phyloP scores from a whole-genome alignment of 2,797 vertebrate species.

The Momotus momota region DNA sequence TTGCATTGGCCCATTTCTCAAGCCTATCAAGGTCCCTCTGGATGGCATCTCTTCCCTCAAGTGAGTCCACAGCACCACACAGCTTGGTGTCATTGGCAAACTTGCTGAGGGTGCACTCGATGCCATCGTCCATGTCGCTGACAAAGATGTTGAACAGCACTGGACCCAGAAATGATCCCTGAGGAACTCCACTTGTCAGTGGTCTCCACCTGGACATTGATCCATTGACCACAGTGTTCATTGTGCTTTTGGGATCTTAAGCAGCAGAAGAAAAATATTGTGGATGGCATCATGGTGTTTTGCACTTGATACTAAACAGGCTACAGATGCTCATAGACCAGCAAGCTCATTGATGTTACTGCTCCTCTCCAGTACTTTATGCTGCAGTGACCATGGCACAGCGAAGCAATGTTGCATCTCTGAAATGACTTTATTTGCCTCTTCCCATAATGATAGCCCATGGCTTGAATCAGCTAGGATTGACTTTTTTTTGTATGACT shows the following conservation, averaged over 20 bases:
- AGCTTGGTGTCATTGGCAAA: too few species aligned
- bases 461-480: neutral
- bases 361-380: neutral
- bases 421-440: neutral
- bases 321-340: neutral
- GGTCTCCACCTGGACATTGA: too few species aligned
- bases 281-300: fast-evolving
- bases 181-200: too few species aligned
- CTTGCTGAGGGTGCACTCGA: too few species aligned
- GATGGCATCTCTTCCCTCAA: too few species aligned
- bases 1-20: too few species aligned
- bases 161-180: too few species aligned
- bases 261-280: neutral
- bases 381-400: neutral
- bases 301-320: neutral
- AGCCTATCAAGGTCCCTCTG: too few species aligned
- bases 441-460: neutral
- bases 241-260: neutral
- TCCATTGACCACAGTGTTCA: neutral
- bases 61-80: too few species aligned
- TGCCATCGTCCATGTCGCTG: too few species aligned
- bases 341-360: neutral
- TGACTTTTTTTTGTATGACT: neutral
- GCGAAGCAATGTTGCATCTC: neutral
- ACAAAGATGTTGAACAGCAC: too few species aligned